Evolutionary conservation across 2,797 vertebrate genomes (phyloP), one percentile per base, ranked within the genome.

Genomic region (Florisuga fusca): DNA sequence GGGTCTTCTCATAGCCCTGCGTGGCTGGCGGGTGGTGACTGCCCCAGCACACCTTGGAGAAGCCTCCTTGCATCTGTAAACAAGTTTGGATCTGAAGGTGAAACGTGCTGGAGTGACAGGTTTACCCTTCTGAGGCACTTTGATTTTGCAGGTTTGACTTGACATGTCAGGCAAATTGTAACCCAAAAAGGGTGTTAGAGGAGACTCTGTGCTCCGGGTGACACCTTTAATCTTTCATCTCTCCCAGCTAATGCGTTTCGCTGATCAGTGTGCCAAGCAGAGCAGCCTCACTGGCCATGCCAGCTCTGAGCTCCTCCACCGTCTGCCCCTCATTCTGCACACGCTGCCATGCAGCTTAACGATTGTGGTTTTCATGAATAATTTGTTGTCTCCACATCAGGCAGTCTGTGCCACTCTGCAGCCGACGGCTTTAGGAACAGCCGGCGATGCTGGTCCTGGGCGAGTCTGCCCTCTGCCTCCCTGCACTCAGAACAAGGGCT

Each of bases 221-320:
- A 97, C 88, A 25, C 91, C 92, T 96, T 92, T 91, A 93, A 94
- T 96, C 94, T 96, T 81, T 62, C 91, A 72, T 95, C 88, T 96
- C 91, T 86, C 48, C 74, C 68, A 86, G 91, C 91, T 90, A 88
- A 85, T 71, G 88, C 6, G 2, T 93, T 89, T 77, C 1, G 2
- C 92, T 64, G 75, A 90, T 93, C 76, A 18, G 85, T 76, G 86
- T 96, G 95, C 94, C 92, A 93, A 87, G 94, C 87, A 38, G 89
- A 89, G 68, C 9, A 1, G 74, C 88, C 86, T 76, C 3, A 3
- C 89, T 82, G 91, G 63, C 11, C 0, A 6, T 74, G 92, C 95
- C 61, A 90, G 84, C 14, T 78, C 72, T 27, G 92, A 89, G 87
- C 58, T 84, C 75, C 76, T 89, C 90, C 95, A 67, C 90, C 10